Evolutionary conservation across 2,797 vertebrate species (phyloP).

Genomic region (Tarsius wallacei): DNA sequence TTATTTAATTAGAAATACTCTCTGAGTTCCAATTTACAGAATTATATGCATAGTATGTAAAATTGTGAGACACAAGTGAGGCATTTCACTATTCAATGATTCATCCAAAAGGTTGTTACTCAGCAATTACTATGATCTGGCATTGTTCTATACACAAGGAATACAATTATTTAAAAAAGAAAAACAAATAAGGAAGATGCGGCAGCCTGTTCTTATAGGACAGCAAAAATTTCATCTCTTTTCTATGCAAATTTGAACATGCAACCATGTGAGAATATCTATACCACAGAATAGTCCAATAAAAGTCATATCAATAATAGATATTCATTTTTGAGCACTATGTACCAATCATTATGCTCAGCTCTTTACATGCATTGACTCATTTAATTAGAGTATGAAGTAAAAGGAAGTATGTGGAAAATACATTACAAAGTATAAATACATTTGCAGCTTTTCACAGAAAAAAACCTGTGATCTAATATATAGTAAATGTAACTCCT

Average conservation of each 20-base stretch:
- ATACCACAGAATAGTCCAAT: not conserved
- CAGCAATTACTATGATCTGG: not conserved
- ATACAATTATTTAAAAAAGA: no score
- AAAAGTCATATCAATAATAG: not conserved
- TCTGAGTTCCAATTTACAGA: constrained; percentile 17
- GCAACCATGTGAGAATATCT: not conserved
- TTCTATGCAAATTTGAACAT: not conserved
- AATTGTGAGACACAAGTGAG: constrained; percentile 16
- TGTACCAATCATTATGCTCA: not conserved
- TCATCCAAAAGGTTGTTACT: constrained; percentile 47
- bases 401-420: not conserved
- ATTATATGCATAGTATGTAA: not conserved
- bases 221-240: not conserved
- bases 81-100: not conserved
- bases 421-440: not conserved
- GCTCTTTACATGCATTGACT: not conserved
- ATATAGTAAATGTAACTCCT: not conserved
- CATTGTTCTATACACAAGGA: not conserved
- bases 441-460: not conserved
- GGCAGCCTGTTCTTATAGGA: not conserved
- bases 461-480: not conserved
- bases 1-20: constrained; percentile 30
- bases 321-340: not conserved
- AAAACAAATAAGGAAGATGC: not conserved
- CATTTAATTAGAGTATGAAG: not conserved